phyloP scores from a whole-genome alignment of 2,888 invertebrate genomes.

The Esperia sulphurella region DNA sequence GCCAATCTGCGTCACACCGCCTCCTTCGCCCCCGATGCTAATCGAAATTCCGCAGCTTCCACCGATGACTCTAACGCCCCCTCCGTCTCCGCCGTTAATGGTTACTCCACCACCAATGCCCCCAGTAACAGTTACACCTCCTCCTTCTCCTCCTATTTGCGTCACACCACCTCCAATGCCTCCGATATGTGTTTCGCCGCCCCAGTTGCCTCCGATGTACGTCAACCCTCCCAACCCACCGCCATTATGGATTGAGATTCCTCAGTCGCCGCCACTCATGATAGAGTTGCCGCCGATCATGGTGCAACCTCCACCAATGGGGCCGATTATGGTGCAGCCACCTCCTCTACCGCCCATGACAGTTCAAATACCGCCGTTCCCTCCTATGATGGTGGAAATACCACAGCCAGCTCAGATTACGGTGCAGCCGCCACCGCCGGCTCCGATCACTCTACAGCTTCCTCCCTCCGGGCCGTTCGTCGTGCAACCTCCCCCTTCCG shows the following conservation, averaged over 20 bases:
- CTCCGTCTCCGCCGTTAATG: constrained; percentile 41
- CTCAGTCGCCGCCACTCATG: constrained; percentile 50
- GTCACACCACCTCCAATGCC: constrained; percentile 53
- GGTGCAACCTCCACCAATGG: constrained; percentile 59
- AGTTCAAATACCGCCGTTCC: constrained; percentile 55
- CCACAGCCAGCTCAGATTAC: constrained; percentile 50
- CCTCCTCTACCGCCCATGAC: constrained; percentile 60
- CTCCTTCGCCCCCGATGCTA: constrained; percentile 42
- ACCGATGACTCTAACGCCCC: constrained; percentile 47
- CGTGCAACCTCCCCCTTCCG: constrained; percentile 55
- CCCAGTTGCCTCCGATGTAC: constrained; percentile 48
- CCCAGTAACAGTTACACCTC: constrained; percentile 46
- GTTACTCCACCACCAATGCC: constrained; percentile 44
- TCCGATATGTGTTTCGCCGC: constrained; percentile 50
- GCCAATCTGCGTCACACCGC: constrained; percentile 43
- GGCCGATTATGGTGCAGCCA: constrained; percentile 56
- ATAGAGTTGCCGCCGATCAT: constrained; percentile 48
- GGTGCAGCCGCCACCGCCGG: constrained; percentile 52
- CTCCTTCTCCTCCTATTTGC: constrained; percentile 44
- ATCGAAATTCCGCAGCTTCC: constrained; percentile 47
- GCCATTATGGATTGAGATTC: constrained; percentile 46
- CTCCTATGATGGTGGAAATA: constrained; percentile 62
- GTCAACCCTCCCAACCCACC: constrained; percentile 48
- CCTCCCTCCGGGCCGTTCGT: constrained; percentile 54
- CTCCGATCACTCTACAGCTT: constrained; percentile 56